Conservation (phyloP, 2,113 vertebrate species). For the Egretta garzetta region DNA sequence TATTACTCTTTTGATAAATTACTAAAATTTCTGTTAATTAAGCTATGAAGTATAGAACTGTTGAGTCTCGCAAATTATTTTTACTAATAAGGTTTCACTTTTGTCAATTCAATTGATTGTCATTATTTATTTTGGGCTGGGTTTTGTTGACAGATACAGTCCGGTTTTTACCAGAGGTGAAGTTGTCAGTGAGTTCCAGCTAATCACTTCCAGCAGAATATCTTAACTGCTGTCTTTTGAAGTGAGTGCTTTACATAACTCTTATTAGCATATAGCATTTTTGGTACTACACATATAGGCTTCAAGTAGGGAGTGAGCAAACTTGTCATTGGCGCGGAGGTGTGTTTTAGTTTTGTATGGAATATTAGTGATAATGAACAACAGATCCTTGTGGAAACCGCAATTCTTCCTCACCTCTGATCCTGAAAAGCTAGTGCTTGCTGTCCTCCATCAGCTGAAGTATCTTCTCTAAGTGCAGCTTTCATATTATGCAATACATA, state of each 20-base stretch:
- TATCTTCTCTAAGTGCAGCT: not conserved
- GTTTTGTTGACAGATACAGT: not conserved
- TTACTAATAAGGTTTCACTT: not conserved
- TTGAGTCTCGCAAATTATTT: not conserved
- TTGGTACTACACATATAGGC: not conserved
- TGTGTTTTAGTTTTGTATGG: not conserved
- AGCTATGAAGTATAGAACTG: not conserved
- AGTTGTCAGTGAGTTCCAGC: not conserved
- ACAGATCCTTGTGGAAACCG: not conserved
- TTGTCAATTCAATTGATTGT: not conserved
- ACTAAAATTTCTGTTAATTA: not conserved
- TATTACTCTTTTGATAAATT: not conserved
- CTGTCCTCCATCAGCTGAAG: not conserved
- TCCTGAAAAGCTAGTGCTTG: not conserved
- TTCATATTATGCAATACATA: not conserved
- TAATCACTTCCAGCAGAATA: not conserved
- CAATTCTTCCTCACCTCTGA: not conserved
- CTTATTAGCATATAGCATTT: not conserved
- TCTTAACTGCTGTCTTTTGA: not conserved
- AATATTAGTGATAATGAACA: not conserved
- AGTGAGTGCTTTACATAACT: not conserved
- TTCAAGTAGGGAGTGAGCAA: not conserved
- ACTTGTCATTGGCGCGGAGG: accelerated
- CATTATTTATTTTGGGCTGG: not conserved
- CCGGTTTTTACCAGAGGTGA: not conserved